phyloP scores from a whole-genome alignment of 2,888 invertebrate genomes.

The Spicauda simplicius region DNA sequence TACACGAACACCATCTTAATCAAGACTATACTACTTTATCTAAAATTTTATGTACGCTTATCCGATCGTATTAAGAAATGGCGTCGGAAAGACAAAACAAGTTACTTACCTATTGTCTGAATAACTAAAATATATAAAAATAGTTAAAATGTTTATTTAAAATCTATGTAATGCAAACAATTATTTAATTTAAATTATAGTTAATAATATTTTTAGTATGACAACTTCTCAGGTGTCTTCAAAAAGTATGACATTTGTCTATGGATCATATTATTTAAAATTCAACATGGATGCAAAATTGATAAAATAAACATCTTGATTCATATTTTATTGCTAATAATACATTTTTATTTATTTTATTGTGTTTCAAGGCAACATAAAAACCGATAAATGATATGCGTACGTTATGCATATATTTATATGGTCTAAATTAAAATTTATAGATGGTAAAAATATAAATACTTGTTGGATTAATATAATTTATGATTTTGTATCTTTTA shows the following conservation, averaged over 20 bases:
- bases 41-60: conserved; percentile 15
- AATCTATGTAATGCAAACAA: neutral
- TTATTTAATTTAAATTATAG: neutral
- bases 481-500: too few species aligned
- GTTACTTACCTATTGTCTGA: neutral
- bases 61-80: conserved; percentile 22
- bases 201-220: neutral
- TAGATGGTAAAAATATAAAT: too few species aligned
- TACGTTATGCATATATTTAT: too few species aligned
- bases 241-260: conserved; percentile 38
- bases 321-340: too few species aligned
- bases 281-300: conserved; percentile 27
- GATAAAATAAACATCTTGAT: neutral
- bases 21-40: neutral
- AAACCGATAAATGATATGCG: too few species aligned
- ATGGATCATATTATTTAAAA: conserved; percentile 39
- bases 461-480: too few species aligned
- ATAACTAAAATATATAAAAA: neutral
- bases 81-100: neutral
- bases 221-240: neutral
- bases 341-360: too few species aligned
- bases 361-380: too few species aligned
- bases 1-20: neutral
- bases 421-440: too few species aligned
- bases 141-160: neutral